Evolutionary conservation across 2,888 invertebrate genomes (phyloP).

Genomic region (Calameuta filiformis): DNA sequence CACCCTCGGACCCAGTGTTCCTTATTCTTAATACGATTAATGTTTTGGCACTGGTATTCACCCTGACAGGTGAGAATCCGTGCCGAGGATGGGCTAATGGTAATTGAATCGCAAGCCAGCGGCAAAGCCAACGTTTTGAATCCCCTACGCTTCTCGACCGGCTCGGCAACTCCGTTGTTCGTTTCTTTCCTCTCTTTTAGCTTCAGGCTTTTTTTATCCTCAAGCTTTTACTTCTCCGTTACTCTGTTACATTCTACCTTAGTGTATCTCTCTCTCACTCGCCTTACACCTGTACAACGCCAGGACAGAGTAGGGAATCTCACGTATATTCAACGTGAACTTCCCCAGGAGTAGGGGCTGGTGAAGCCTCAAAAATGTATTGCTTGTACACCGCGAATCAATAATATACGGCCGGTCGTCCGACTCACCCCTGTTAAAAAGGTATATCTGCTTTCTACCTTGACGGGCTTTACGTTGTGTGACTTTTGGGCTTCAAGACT

Average conservation of each 20-base stretch:
- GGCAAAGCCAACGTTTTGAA: constrained; percentile 39
- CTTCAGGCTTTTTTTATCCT: constrained; percentile 15
- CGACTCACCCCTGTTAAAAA: constrained; percentile 17
- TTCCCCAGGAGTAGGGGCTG: constrained; percentile 52
- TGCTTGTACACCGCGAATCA: constrained; percentile 58
- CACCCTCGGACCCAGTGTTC: neutral
- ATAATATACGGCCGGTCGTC: constrained; percentile 38
- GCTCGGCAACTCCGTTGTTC: constrained; percentile 36
- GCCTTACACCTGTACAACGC: constrained; percentile 52
- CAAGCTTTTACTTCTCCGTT: constrained; percentile 35
- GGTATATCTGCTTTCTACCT: constrained; percentile 28
- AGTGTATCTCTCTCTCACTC: constrained; percentile 1
- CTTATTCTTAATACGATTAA: neutral
- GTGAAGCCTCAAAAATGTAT: constrained; percentile 59
- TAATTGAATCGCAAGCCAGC: constrained; percentile 47
- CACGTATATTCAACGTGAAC: constrained; percentile 50
- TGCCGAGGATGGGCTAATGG: constrained; percentile 31
- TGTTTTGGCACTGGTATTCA: constrained; percentile 10
- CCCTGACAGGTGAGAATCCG: constrained; percentile 14
- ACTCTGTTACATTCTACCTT: neutral
- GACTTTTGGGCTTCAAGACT: neutral
- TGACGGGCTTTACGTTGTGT: neutral
- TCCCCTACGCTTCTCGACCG: constrained; percentile 25
- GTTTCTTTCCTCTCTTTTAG: constrained; percentile 44
- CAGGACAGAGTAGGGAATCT: constrained; percentile 49